phyloP scores from a whole-genome alignment of 1,140 invertebrate species.

The Ylistrum balloti region DNA sequence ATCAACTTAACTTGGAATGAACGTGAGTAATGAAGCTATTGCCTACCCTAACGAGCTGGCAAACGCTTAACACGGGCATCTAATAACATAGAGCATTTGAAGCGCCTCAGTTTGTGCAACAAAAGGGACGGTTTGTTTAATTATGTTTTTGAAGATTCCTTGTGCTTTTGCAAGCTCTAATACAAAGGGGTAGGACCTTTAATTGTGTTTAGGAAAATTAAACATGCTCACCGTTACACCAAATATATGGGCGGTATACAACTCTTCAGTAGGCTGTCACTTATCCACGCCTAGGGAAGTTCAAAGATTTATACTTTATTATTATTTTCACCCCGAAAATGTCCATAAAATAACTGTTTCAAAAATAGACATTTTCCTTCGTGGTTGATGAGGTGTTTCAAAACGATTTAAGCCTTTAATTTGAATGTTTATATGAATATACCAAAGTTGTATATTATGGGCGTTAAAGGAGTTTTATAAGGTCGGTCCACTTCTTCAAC shows the following conservation, averaged over 20 bases:
- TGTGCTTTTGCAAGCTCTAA: slow-evolving; percentile 1
- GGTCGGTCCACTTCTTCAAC: no score
- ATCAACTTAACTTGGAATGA: neutral
- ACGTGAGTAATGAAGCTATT: neutral
- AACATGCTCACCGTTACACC: neutral
- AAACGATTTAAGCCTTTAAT: no score
- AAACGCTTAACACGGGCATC: neutral
- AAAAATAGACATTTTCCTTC: no score
- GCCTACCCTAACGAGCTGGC: neutral
- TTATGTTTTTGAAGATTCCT: neutral
- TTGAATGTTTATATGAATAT: no score
- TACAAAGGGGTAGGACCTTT: neutral
- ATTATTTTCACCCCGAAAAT: no score
- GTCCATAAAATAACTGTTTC: no score
- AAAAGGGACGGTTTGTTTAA: slow-evolving; percentile 22
- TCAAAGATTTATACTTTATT: no score
- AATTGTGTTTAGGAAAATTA: neutral
- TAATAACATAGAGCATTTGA: neutral
- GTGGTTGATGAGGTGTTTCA: no score
- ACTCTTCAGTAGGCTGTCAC: neutral
- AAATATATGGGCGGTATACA: neutral
- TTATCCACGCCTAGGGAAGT: no score
- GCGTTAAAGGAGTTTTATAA: no score
- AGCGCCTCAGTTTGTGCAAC: neutral
- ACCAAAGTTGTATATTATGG: no score